Evolutionary conservation across 1,140 invertebrate species (phyloP), one percentile per base, ranked within the genome.

Genomic region (Temnothorax nylanderi): DNA sequence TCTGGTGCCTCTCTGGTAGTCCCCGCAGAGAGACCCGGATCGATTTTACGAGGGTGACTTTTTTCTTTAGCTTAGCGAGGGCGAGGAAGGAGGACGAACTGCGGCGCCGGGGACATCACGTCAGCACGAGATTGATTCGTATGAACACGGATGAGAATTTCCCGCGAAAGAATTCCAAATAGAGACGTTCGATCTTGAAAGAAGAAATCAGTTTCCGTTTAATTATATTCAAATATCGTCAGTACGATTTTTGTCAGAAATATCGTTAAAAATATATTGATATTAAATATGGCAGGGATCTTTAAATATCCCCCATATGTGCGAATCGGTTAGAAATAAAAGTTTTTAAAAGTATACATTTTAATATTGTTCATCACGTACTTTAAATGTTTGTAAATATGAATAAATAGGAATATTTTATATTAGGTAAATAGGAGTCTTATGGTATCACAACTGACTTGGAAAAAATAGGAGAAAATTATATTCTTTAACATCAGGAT

Each of bases 1-100:
- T 85, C 60, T 71, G 77, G 64, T 75, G 51, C 80, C 69, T 86
- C 74, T 86, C 7, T 44, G 34, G 32, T 72, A 71, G 77, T 78
- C 58, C 44, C 76, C 44, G 32, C 60, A 58, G 76, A 81, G 77
- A 81, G 65, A 81, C 65, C 21, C 78, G 65, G 65, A 81, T 81
- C 78, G 78, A 81, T 81, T 81, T 81, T 81, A 81, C 41, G 78
- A 81, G 78, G 78, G 78, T 81, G 78, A 81, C 65, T 81, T 81
- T 80, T 78, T 81, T 81, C 78, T 81, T 81, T 44, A 56, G 78
- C 65, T 81, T 71, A 81, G 78, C 78, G 49, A 85, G 71, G 34
- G 47, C 56, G 71, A 75, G 60, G 71, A 71, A 71, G 65, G n/a
- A 62, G 56, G 54, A 84, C 32, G 69, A 62, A 34, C 26, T 78